Evolutionary conservation across 1,140 invertebrate species (phyloP), one percentile per base, ranked within the genome.

Genomic region (Panulirus ornatus): DNA sequence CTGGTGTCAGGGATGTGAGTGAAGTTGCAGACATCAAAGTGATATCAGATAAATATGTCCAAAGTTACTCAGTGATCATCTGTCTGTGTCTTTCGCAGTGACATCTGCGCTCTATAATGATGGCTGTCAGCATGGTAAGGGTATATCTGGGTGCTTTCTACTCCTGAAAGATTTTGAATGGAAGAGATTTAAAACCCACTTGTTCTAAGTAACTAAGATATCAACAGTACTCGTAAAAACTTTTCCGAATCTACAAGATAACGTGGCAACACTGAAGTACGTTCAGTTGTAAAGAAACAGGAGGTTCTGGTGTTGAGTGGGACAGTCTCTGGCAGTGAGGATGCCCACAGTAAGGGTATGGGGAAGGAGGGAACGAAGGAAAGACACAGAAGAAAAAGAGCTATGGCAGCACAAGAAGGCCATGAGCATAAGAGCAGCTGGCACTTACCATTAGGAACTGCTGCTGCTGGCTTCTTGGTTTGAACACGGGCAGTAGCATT

Each of bases 401-500:
- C 87, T 82, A 84, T 82, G 42, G 79, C 81, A 89, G 79, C 38
- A 83, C 51, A 73, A 58, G 71, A 84, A 79, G 81, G 87, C 87
- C 63, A 58, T 63, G 87, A 84, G 79, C 75, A 85, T 42, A 73
- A 40, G 6, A 63, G 42, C n/a, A 34, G 75, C 73, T n/a, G 22
- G 51, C 93, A 95, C 97, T 96, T 96, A 98, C 98, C 98, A 96
- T 98, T 97, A 93, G 97, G 97, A 94, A 98, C 96, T 93, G 97
- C 96, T 79, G 92, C 86, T 92, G 97, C 96, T 94, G 97, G 97
- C 96, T 99, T 99, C 96, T 99, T 99, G 93, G 98, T 99, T 96
- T 99, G 98, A 94, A 99, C 98, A 95, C 98, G 96, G 93, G 98
- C 98, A 93, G 98, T 99, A 92, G 98, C 98, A 95, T 99, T 99